These are phyloP conservation scores for Clarias magur DNA, from an alignment of 2,113 vertebrate species.

Conservation along the genomic window DNA sequence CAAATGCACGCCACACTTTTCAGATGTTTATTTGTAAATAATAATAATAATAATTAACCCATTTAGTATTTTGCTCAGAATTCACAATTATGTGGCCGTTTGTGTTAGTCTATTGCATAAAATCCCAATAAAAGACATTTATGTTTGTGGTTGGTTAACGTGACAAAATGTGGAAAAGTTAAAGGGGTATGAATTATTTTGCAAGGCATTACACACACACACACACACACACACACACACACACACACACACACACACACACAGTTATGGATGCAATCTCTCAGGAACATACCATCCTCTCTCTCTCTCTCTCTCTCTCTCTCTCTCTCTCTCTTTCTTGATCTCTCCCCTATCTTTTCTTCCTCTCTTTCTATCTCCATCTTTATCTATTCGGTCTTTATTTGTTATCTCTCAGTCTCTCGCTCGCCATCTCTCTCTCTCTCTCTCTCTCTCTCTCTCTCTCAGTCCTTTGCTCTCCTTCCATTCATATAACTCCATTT, in stretches of 20 bases:
- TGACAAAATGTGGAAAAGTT: no score
- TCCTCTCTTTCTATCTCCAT: conserved; percentile 1
- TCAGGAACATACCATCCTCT: not conserved
- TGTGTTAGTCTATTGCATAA: no score
- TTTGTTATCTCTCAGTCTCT: not conserved
- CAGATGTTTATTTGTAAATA: no score
- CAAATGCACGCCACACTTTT: no score
- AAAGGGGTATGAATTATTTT: no score
- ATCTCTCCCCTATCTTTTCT: not conserved
- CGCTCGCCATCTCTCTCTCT: not conserved
- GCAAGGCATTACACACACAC: not conserved
- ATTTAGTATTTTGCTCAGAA: no score
- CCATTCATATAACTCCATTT: not conserved
- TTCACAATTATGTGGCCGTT: no score
- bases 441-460: not conserved
- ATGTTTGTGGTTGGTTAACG: no score
- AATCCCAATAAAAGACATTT: no score
- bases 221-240: conserved; percentile 39
- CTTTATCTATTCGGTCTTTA: not conserved
- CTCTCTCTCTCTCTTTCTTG: not conserved
- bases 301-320: conserved; percentile 1
- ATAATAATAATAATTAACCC: no score
- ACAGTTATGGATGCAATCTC: not conserved
- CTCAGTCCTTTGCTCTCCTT: not conserved
- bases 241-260: conserved; percentile 41